Conservation (phyloP, 2,797 vertebrate species). For the Sebastes hubbsi region DNA sequence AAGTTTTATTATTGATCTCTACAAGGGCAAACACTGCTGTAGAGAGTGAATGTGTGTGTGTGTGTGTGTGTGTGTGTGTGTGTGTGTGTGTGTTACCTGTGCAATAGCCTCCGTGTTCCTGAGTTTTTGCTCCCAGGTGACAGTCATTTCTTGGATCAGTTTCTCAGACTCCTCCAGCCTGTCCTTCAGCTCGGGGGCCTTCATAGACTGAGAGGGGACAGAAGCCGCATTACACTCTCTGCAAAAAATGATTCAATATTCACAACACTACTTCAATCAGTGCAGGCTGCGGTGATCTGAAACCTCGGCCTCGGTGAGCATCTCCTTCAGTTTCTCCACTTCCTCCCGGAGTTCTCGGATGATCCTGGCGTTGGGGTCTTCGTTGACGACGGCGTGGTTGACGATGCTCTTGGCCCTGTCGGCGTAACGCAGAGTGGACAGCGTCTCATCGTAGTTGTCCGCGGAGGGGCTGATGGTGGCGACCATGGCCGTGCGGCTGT, state of each 20-base stretch:
- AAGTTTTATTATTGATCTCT: neutral
- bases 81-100: conserved; percentile 34
- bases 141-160: conserved; percentile 92
- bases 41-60: neutral
- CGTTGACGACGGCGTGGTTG: conserved; percentile 93
- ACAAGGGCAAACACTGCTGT: neutral
- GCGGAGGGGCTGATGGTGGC: conserved; percentile 95
- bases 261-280: no score
- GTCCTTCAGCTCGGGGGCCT: conserved; percentile 94
- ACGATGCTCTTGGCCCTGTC: conserved; percentile 94
- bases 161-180: conserved; percentile 96
- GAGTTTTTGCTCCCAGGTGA: conserved; percentile 96
- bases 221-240: neutral
- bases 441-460: conserved; percentile 95
- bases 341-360: conserved; percentile 94
- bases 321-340: conserved; percentile 93
- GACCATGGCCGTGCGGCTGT: conserved; percentile 97
- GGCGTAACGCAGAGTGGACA: conserved; percentile 93
- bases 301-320: conserved; percentile 97
- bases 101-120: conserved; percentile 95
- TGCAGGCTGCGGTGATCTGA: neutral
- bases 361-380: conserved; percentile 94
- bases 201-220: conserved; percentile 86
- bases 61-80: neutral
- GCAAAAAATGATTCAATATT: neutral